Evolutionary conservation across 1,140 invertebrate genomes (phyloP).

Genomic region (Sogatella furcifera): DNA sequence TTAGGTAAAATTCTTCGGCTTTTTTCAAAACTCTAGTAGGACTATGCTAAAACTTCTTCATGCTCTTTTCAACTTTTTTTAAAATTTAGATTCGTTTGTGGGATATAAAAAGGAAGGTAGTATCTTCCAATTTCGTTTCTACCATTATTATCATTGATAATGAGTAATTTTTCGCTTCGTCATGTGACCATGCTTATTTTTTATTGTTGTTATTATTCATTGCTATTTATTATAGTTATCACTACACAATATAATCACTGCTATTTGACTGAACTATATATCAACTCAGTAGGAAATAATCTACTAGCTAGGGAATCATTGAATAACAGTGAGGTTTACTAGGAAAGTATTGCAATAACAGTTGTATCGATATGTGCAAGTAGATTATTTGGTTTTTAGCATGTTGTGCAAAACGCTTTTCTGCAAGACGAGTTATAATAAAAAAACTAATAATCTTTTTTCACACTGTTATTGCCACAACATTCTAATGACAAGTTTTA

Average conservation of each 20-base stretch:
- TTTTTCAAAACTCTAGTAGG: slow-evolving; percentile 10
- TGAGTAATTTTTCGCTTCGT: slow-evolving; percentile 19
- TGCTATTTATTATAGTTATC: too few species aligned
- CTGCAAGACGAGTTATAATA: background rate
- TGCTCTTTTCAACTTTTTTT: background rate
- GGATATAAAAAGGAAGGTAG: too few species aligned
- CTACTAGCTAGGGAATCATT: too few species aligned
- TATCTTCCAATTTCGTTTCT: too few species aligned
- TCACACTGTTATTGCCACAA: slow-evolving; percentile 22
- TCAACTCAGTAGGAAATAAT: too few species aligned
- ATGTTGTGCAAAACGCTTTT: slow-evolving; percentile 26
- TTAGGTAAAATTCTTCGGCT: slow-evolving; percentile 2
- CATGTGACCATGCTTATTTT: slow-evolving; percentile 28
- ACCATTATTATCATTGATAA: too few species aligned
- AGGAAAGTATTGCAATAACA: too few species aligned
- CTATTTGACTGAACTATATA: too few species aligned
- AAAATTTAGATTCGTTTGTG: too few species aligned
- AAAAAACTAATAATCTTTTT: slow-evolving; percentile 8
- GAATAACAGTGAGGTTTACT: too few species aligned
- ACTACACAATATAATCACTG: too few species aligned
- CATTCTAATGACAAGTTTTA: slow-evolving; percentile 26
- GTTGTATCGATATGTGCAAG: slow-evolving; percentile 1
- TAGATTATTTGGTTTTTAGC: slow-evolving; percentile 25
- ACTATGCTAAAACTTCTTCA: slow-evolving; percentile 5
- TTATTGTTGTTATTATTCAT: slow-evolving; percentile 14